These are phyloP conservation scores for Drosophila mimetica DNA, from an alignment of 2,888 invertebrate species.

Conservation along the genomic window DNA sequence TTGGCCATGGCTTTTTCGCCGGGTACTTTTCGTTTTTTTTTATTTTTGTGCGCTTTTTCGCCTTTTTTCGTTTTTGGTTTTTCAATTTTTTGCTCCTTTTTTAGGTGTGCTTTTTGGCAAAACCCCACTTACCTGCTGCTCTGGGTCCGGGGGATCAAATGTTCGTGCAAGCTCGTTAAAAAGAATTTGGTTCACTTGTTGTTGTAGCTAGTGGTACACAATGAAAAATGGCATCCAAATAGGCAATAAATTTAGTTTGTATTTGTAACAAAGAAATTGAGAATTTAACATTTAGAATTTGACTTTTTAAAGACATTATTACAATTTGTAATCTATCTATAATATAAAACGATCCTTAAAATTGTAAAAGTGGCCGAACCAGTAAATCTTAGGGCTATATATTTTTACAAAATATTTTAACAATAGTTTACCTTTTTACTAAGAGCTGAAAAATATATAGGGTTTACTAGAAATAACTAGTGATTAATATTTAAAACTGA, in stretches of 20 bases:
- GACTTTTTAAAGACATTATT: too few species aligned
- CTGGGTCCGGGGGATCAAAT: conserved; percentile 65
- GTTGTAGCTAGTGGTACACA: conserved; percentile 45
- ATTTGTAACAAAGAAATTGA: too few species aligned
- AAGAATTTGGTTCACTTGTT: conserved; percentile 79
- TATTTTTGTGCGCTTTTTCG: conserved; percentile 5
- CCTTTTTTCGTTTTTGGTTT: conserved; percentile 14
- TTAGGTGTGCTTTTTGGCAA: conserved; percentile 33
- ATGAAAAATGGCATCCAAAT: neutral
- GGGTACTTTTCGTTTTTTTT: conserved; percentile 8
- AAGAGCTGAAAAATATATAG: too few species aligned
- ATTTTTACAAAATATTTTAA: too few species aligned
- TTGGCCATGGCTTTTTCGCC: conserved; percentile 42
- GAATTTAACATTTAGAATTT: too few species aligned
- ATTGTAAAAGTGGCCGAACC: too few species aligned
- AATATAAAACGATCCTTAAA: too few species aligned
- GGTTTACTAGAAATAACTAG: too few species aligned
- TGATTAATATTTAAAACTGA: too few species aligned
- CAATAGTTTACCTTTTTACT: too few species aligned
- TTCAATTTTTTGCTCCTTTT: conserved; percentile 25
- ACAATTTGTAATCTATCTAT: too few species aligned
- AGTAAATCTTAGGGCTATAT: too few species aligned
- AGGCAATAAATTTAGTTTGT: neutral
- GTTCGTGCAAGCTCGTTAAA: conserved; percentile 80
- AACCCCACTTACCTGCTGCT: conserved; percentile 34